Conservation (phyloP, 92 coral and sea anemone genomes). For the Palythoa caribaeorum region DNA sequence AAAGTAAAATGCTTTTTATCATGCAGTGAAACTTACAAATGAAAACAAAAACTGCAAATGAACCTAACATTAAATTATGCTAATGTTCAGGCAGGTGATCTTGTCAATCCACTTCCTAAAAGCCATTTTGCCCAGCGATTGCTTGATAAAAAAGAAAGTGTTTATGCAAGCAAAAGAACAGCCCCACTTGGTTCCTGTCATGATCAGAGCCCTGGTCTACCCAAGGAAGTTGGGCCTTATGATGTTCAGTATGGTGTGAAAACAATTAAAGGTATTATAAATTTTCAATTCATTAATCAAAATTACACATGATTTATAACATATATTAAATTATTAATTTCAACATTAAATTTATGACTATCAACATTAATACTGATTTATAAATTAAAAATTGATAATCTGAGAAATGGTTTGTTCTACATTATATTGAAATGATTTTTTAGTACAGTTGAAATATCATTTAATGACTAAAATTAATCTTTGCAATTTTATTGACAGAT, state of each 20-base stretch:
- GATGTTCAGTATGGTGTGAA: slow-evolving; percentile 91
- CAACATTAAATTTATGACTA: too few species aligned
- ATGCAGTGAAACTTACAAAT: too few species aligned
- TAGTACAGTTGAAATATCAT: not conserved
- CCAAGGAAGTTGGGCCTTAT: slow-evolving; percentile 85
- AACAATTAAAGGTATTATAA: slow-evolving; percentile 83
- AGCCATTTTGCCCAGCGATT: slow-evolving; percentile 87
- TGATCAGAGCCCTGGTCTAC: slow-evolving; percentile 87
- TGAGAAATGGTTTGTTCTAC: not conserved
- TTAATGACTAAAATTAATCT: not conserved
- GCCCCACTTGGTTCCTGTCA: slow-evolving; percentile 92
- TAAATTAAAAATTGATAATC: too few species aligned
- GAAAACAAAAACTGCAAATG: not conserved
- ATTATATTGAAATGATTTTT: not conserved
- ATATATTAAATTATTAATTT: too few species aligned
- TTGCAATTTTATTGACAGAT: slow-evolving; percentile 52
- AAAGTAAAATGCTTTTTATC: not conserved
- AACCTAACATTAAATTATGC: not conserved
- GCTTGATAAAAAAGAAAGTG: slow-evolving; percentile 86
- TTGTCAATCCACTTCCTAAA: slow-evolving; percentile 85
- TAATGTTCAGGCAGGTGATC: slow-evolving; percentile 89
- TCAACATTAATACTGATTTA: too few species aligned
- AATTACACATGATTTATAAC: too few species aligned
- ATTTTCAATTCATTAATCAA: not conserved
- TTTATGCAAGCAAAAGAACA: slow-evolving; percentile 83